Evolutionary conservation across 1,140 invertebrate species (phyloP), one percentile per base, ranked within the genome.

Genomic region (Papilio polytes): DNA sequence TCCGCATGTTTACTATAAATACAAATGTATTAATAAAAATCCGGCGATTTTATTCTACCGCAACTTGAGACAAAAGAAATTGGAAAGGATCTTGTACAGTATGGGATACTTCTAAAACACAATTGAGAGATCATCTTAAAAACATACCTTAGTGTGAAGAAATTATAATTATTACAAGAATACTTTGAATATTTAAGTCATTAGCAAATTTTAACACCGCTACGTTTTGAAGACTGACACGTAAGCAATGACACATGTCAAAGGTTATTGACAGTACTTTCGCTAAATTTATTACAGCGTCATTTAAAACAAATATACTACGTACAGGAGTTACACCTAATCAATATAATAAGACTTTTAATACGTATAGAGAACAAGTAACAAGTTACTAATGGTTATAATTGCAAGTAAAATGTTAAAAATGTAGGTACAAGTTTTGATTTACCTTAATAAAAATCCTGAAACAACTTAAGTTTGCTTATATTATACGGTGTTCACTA

Each of bases 231-330:
- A 83, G 84, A 84, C 86, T 92, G 94, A 95, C 94, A 95, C 94
- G 94, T 95, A 95, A 90, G 94, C 94, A 95, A 90, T 94, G 94
- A 95, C 94, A 95, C 92, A 95, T 95, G 94, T 95, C 94, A 95
- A 94, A 95, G 94, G 93, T 95, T 94, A 95, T 91, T 94, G 92
- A 92, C 92, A 94, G 88, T 86, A 78, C 63, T 76, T 78, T 78
- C 77, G 77, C 77, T 78, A 36, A 78, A 78, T 66, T 78, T 78
- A 56, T 59, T 78, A 66, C 26, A 31, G 36, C 18, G 56, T 78
- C 77, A 46, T 46, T 78, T 59, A 78, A 63, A 66, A 66, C 26
- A 78, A 78, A 78, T 41, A 78, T 36, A 18, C 51, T 36, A 18
- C 51, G 36, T n/a, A 36, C 15, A 36, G 6, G 3, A 18, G 53